These are phyloP conservation scores for Taeniopygia guttata DNA, from an alignment of 2,797 vertebrate species.

Conservation along the genomic window DNA sequence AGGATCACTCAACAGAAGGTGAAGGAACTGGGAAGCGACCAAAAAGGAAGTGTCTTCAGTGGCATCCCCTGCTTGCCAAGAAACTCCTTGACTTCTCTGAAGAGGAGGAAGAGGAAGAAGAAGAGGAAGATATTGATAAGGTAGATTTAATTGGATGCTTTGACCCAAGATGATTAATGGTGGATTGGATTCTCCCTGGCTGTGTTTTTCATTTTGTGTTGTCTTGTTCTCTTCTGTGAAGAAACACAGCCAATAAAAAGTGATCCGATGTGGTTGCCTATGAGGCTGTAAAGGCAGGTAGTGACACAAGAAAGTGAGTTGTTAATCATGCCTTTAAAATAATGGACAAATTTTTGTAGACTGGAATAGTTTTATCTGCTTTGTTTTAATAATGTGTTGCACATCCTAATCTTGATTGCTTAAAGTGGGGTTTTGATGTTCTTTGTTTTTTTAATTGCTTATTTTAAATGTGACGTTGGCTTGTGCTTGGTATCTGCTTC, in stretches of 20 bases:
- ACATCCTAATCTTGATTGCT: not conserved
- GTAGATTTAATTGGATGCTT: slow-evolving; percentile 67
- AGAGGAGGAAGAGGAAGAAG: slow-evolving; percentile 96
- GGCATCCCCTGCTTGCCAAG: slow-evolving; percentile 97
- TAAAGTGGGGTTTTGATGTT: not conserved
- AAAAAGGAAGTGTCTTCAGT: slow-evolving; percentile 98
- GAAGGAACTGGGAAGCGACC: slow-evolving; percentile 92
- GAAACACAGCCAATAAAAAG: not conserved
- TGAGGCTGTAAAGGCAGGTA: not conserved
- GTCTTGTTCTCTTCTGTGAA: not conserved
- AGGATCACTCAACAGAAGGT: slow-evolving; percentile 88
- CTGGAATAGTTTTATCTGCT: not conserved
- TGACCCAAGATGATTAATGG: not conserved
- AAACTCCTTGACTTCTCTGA: slow-evolving; percentile 96
- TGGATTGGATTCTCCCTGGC: not conserved
- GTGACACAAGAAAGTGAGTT: not conserved
- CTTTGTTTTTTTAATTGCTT: not conserved
- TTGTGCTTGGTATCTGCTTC: not conserved
- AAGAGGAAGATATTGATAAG: slow-evolving; percentile 93
- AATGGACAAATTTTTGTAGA: not conserved
- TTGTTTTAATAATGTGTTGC: not conserved
- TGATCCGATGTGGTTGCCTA: fast-evolving
- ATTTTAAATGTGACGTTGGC: not conserved
- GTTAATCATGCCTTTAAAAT: not conserved
- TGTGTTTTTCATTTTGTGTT: not conserved